Conservation (phyloP, 2,888 invertebrate genomes). For the Drosophila melanosoma region DNA sequence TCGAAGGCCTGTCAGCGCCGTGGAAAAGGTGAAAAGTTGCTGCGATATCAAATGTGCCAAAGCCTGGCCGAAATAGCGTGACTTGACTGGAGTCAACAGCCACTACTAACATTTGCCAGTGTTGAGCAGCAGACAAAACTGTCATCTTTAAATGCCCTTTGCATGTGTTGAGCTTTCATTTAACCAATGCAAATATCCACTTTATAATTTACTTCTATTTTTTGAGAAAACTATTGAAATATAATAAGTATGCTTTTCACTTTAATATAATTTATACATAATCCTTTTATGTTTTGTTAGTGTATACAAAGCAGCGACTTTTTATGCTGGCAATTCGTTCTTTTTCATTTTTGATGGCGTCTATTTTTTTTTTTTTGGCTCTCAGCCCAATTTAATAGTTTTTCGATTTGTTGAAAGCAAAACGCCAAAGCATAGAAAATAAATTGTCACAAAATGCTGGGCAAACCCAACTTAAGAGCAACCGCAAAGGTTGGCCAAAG, state of each 20-base stretch:
- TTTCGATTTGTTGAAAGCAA: slow-evolving; percentile 80
- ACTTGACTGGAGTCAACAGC: slow-evolving; percentile 59
- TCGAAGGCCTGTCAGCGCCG: slow-evolving; percentile 54
- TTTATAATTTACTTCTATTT: not conserved
- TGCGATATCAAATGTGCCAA: slow-evolving; percentile 72
- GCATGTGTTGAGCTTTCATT: not conserved
- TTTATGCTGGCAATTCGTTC: slow-evolving; percentile 1
- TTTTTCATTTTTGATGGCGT: slow-evolving; percentile 22
- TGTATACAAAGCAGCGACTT: slow-evolving; percentile 29
- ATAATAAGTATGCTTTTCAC: not conserved
- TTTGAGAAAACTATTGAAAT: not conserved
- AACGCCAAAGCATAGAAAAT: slow-evolving; percentile 76
- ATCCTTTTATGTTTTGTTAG: slow-evolving; percentile 18
- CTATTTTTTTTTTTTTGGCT: slow-evolving; percentile 54
- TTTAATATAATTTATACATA: not conserved
- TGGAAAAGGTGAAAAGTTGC: slow-evolving; percentile 73
- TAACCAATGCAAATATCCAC: not conserved
- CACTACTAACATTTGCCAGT: not conserved
- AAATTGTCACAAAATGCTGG: slow-evolving; percentile 78
- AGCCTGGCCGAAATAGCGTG: slow-evolving; percentile 64
- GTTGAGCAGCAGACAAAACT: not conserved
- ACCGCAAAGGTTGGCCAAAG: slow-evolving; percentile 62
- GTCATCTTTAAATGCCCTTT: not conserved
- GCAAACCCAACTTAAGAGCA: slow-evolving; percentile 36
- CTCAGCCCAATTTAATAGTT: slow-evolving; percentile 81